Base-by-base conservation (phyloP, 2,797 vertebrate genomes). In the Limnodromus scolopaceus region DNA sequence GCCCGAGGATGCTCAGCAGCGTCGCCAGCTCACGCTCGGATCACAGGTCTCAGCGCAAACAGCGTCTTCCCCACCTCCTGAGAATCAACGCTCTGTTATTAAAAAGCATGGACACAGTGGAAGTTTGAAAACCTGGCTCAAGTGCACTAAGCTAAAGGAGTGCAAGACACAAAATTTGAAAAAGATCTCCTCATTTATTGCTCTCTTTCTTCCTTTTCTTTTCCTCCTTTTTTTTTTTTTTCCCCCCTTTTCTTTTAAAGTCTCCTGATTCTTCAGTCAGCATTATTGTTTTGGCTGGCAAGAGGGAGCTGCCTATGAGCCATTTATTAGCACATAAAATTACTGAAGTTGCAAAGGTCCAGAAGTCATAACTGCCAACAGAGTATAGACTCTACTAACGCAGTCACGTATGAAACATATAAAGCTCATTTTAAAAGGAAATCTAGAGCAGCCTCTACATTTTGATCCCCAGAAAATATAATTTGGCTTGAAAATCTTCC, bases 301-400 rank as follows among this genome's bases (percentile, higher is more conserved):
- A 88, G n/a, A 84, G 22, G 30, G 77, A 86, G 80, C 88, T 92
- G 76, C 78, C 78, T 75, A 60, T 43, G 28, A 88, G 79, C 63
- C 90, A 76, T 86, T 95, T 95, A 86, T 82, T 93, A 63, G 57
- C 78, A 85, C 78, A 74, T 76, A 92, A 96, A 95, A 96, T 92
- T 89, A 96, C 28, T 74, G 63, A 92, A 89, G 91, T 87, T 92
- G 71, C 84, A 92, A 77, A 94, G 89, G 91, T 91, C 86, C 60
- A 38, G 30, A 81, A 93, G 45, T 66, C 75, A 3, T 88, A 90
- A 72, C 54, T 88, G 66, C 54, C 85, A 93, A 65, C 32, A 78
- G 79, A 93, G 87, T 86, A 96, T 11, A 91, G 84, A 72, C 53
- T 93, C 55, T 32, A 39, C 49, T 61, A 61, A 66, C 19, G 36